Conservation (phyloP, 1,140 invertebrate genomes). For the Anthonomus grandis region DNA sequence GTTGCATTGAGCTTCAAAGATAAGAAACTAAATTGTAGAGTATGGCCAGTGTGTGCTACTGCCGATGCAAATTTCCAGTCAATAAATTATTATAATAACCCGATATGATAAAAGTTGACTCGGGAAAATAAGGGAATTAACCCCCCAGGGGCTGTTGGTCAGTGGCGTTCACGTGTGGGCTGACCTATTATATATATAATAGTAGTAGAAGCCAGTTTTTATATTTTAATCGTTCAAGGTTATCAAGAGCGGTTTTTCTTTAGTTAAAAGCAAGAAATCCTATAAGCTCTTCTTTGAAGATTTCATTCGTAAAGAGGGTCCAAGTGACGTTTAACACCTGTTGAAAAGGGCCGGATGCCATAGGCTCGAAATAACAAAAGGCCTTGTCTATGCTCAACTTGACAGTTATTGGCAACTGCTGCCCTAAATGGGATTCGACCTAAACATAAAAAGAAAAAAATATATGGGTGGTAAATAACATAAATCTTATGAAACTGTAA, state of each 20-base stretch:
- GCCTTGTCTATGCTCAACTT: neutral
- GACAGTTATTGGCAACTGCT: neutral
- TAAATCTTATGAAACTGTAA: too few species aligned
- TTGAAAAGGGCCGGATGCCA: slow-evolving; percentile 6
- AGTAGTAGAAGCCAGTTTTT: too few species aligned
- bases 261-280: neutral
- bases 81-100: slow-evolving; percentile 12
- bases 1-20: neutral
- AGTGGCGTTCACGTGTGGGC: neutral
- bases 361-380: slow-evolving; percentile 1
- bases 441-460: too few species aligned
- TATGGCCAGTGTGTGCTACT: slow-evolving; percentile 12
- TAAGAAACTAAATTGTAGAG: slow-evolving; percentile 11
- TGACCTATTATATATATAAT: neutral
- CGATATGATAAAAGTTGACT: slow-evolving; percentile 3
- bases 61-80: slow-evolving; percentile 10
- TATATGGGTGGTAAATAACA: too few species aligned
- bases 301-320: neutral
- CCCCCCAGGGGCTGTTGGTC: slow-evolving; percentile 1
- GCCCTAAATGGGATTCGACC: too few species aligned
- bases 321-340: slow-evolving; percentile 4
- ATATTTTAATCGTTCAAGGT: too few species aligned
- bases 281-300: slow-evolving; percentile 4
- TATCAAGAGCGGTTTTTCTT: too few species aligned
- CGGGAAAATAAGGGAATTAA: slow-evolving; percentile 1